phyloP scores from a whole-genome alignment of 2,797 vertebrate genomes.

The Amphiprion clarkii region DNA sequence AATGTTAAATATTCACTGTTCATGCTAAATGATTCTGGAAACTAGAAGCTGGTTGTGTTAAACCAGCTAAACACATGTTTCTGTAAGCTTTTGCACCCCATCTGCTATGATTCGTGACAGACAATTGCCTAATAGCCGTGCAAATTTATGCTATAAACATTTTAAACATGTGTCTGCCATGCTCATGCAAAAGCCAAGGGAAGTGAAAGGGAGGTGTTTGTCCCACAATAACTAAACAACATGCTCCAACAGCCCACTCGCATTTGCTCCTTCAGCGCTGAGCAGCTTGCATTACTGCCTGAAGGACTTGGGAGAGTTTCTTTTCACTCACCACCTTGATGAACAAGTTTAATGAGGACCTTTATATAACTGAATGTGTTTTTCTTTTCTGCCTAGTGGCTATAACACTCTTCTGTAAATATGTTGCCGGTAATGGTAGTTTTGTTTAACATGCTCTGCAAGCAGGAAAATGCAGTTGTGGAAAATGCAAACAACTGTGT shows the following conservation, averaged over 20 bases:
- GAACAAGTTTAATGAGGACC: slow-evolving; percentile 9
- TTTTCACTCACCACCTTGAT: slow-evolving; percentile 13
- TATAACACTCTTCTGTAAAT: slow-evolving; percentile 12
- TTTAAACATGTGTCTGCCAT: slow-evolving; percentile 56
- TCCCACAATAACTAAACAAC: slow-evolving; percentile 44
- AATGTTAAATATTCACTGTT: neutral
- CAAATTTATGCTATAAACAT: slow-evolving; percentile 33
- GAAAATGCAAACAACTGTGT: slow-evolving; percentile 48
- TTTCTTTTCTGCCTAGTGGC: slow-evolving; percentile 9
- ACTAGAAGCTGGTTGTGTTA: neutral
- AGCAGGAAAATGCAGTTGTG: slow-evolving; percentile 18
- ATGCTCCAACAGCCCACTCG: slow-evolving; percentile 65
- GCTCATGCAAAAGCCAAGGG: slow-evolving; percentile 10
- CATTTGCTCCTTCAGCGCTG: slow-evolving; percentile 12
- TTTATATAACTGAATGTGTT: slow-evolving; percentile 18
- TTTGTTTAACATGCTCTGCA: slow-evolving; percentile 35
- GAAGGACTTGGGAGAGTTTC: slow-evolving; percentile 21
- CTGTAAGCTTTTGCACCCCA: neutral
- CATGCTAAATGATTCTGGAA: neutral
- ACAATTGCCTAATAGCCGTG: slow-evolving; percentile 5
- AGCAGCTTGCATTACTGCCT: slow-evolving; percentile 22
- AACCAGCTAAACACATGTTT: neutral
- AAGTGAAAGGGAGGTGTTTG: slow-evolving; percentile 44
- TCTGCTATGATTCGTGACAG: slow-evolving; percentile 2
- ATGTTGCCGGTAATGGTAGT: neutral